Conservation (phyloP, 2,888 invertebrate genomes). For the Xestobium rufovillosum region DNA sequence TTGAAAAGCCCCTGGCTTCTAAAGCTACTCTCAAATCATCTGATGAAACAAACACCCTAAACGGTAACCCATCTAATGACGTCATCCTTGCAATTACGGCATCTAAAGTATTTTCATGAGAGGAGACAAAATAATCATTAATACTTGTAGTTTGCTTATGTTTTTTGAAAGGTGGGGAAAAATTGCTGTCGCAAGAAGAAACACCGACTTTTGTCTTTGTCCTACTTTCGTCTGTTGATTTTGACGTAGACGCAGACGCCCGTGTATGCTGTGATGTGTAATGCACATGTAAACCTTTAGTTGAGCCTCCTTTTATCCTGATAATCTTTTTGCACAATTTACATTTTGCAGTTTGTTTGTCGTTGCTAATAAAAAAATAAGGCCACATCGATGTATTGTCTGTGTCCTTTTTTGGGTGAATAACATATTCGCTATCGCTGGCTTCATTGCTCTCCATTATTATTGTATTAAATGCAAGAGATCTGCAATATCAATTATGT, state of each 20-base stretch:
- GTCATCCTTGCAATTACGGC: conserved; percentile 13
- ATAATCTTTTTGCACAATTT: conserved; percentile 8
- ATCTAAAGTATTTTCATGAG: conserved; percentile 6
- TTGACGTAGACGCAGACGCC: conserved; percentile 6
- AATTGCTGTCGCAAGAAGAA: too few species aligned
- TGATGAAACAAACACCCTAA: conserved; percentile 10
- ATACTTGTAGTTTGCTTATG: conserved; percentile 5
- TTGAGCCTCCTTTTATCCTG: conserved; percentile 6
- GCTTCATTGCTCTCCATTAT: too few species aligned
- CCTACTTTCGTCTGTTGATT: conserved; percentile 1
- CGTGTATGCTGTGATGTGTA: conserved; percentile 5
- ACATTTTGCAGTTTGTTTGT: conserved; percentile 9
- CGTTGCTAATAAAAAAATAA: conserved; percentile 8
- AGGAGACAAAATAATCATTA: conserved; percentile 12
- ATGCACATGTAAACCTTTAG: conserved; percentile 9
- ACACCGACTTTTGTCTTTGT: too few species aligned
- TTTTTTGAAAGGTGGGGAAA: conserved; percentile 10
- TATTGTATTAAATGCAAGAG: too few species aligned
- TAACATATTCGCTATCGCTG: too few species aligned
- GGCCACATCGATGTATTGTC: conserved; percentile 11
- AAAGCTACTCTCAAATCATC: conserved; percentile 10
- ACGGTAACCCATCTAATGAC: conserved; percentile 11
- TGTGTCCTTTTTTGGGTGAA: too few species aligned
- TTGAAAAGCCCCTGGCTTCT: neutral
- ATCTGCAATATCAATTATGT: too few species aligned